Evolutionary conservation across 2,797 vertebrate species (phyloP), one percentile per base, ranked within the genome.

Genomic region (Scleropages formosus): DNA sequence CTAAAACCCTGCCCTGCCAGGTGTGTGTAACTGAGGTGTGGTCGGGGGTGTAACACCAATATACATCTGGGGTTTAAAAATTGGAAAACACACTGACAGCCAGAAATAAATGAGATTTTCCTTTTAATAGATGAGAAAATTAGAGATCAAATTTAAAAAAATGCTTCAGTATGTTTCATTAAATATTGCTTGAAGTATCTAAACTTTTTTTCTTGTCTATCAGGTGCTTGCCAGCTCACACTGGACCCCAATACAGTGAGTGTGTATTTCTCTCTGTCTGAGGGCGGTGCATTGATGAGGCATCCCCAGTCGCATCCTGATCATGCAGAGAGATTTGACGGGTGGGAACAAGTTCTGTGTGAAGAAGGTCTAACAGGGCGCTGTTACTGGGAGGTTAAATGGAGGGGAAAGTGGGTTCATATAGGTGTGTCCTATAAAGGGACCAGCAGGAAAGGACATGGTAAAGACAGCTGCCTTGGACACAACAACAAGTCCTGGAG

Each of bases 311-410:
- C n/a, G n/a, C n/a, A 72, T 64, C 49, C 73, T 61, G 51, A 64
- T 20, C 73, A 74, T 46, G 73, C 76, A 47, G 76, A 75, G 11
- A 60, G 76, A 73, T 73, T 77, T 18, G 64, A 49, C 58, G 0
- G 0, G 1, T 73, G 9, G 20, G 12, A 10, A 10, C 51, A 65
- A 8, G 44, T 79, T 18, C 1, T 75, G n/a, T 77, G 70, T 51
- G 62, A 49, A 78, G 78, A 79, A 69, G 62, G 31, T 51, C 74
- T 81, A 20, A 47, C 0, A 0, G 69, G 75, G 9, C 61, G 66
- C 44, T 75, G 69, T 75, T 79, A 81, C 69, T 81, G 78, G 78
- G 80, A 81, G 69, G 73, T 56, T 13, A 67, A 79, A 72, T 79
- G 78, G 63, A 64, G 13, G 6, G 75, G 75, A 0, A n/a, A 27